These are phyloP conservation scores for Sciaenops ocellatus DNA, from an alignment of 2,797 vertebrate genomes.

Conservation along the genomic window DNA sequence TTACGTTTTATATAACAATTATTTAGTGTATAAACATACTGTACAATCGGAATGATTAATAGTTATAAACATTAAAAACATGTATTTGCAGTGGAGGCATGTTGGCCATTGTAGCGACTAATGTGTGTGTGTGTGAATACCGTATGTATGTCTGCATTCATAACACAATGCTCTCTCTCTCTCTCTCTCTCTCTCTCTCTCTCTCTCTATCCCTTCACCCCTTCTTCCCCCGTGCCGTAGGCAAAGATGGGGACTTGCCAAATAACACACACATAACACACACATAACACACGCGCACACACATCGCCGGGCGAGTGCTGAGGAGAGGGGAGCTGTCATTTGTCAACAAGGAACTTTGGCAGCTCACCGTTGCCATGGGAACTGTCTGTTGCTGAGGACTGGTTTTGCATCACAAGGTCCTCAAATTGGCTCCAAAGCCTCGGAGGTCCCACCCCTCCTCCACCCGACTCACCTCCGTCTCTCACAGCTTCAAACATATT, in stretches of 20 bases:
- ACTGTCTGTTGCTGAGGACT: constrained; percentile 91
- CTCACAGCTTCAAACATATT: constrained; percentile 66
- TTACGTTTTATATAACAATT: background rate
- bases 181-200: constrained; percentile 16
- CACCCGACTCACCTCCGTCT: constrained; percentile 68
- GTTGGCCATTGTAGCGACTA: constrained; percentile 6
- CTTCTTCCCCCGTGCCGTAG: constrained; percentile 33
- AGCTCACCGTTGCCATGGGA: constrained; percentile 93
- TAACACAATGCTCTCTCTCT: constrained; percentile 43
- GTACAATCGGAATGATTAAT: background rate
- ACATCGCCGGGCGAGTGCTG: constrained; percentile 81
- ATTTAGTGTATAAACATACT: background rate
- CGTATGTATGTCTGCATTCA: constrained; percentile 39
- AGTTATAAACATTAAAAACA: background rate
- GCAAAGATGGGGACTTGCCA: constrained; percentile 67
- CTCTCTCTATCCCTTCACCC: constrained; percentile 24
- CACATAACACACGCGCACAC: constrained; percentile 27
- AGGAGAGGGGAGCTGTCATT: constrained; percentile 89
- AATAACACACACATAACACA: constrained; percentile 51
- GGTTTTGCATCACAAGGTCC: constrained; percentile 94
- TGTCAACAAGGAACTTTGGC: constrained; percentile 91
- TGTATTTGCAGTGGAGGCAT: background rate
- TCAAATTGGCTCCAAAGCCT: constrained; percentile 89
- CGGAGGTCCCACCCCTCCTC: constrained; percentile 75
- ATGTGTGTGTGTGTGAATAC: background rate